phyloP scores from a whole-genome alignment of 35 echinoderm and acorn worm genomes.

The Heliocidaris erythrogramma region DNA sequence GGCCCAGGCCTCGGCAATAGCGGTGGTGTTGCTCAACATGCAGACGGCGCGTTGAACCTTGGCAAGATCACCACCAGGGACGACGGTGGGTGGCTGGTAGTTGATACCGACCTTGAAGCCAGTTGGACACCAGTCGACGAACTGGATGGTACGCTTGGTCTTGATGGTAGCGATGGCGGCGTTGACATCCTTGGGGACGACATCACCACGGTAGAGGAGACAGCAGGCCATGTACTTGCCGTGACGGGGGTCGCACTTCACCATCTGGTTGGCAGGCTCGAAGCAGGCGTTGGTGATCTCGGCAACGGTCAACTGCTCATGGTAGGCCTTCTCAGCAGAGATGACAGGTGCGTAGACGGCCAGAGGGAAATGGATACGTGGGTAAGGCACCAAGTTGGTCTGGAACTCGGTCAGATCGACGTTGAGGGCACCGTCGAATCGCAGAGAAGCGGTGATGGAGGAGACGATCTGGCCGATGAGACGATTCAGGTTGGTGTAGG shows the following conservation, averaged over 20 bases:
- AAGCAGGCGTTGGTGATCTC: conserved; percentile 75
- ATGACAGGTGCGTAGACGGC: conserved; percentile 87
- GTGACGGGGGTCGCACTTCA: conserved; percentile 82
- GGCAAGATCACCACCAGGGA: conserved; percentile 73
- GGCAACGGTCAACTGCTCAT: conserved; percentile 76
- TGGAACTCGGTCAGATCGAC: conserved; percentile 88
- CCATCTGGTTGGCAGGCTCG: conserved; percentile 73
- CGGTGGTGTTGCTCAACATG: conserved; percentile 80
- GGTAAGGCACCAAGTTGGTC: conserved; percentile 87
- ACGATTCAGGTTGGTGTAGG: conserved; percentile 87
- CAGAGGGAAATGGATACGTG: conserved; percentile 81
- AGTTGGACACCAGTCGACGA: conserved; percentile 78
- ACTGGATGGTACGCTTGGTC: conserved; percentile 74
- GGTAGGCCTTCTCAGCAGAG: conserved; percentile 88
- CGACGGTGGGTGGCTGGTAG: conserved; percentile 73
- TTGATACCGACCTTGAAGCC: conserved; percentile 80
- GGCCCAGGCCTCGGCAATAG: conserved; percentile 70
- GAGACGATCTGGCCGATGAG: conserved; percentile 83
- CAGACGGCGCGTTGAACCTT: conserved; percentile 77
- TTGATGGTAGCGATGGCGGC: conserved; percentile 80
- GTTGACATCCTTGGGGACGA: conserved; percentile 88
- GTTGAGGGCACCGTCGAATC: conserved; percentile 80
- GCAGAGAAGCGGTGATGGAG: conserved; percentile 81
- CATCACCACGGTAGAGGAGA: conserved; percentile 82
- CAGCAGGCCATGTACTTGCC: conserved; percentile 89